Conservation (phyloP, 2,797 vertebrate species). For the Denticeps clupeoides region DNA sequence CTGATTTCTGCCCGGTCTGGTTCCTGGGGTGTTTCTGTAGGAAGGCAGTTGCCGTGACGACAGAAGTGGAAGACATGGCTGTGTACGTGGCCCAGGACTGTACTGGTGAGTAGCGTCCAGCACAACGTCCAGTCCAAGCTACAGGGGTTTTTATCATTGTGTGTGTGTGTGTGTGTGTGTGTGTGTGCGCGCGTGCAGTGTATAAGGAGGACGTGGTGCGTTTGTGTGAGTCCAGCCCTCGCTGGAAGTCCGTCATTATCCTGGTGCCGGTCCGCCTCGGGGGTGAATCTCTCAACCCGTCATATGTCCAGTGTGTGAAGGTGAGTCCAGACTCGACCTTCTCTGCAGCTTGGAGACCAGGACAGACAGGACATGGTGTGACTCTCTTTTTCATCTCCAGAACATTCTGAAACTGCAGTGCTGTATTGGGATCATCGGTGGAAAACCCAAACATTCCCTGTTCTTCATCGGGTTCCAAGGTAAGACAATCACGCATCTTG, state of each 20-base stretch:
- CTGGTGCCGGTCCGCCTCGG: constrained; percentile 82
- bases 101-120: constrained; percentile 72
- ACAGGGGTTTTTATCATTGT: no score
- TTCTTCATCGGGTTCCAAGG: constrained; percentile 89
- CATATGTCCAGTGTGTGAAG: constrained; percentile 82
- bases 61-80: constrained; percentile 53
- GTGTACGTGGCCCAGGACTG: constrained; percentile 90
- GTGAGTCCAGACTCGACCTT: constrained; percentile 34
- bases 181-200: constrained; percentile 48
- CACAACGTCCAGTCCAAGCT: no score
- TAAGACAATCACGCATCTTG: no score
- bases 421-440: constrained; percentile 86
- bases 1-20: no score
- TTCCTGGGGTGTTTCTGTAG: constrained; percentile 39
- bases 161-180: constrained; percentile 7
- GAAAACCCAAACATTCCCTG: constrained; percentile 82
- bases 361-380: neutral
- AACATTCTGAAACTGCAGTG: constrained; percentile 74
- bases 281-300: constrained; percentile 78
- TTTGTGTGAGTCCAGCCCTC: constrained; percentile 49
- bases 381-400: constrained; percentile 40
- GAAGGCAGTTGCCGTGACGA: constrained; percentile 68
- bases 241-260: constrained; percentile 75
- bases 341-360: neutral
- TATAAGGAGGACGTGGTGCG: constrained; percentile 76